Evolutionary conservation across 2,797 vertebrate genomes (phyloP).

Genomic region (Syngnathus acus): DNA sequence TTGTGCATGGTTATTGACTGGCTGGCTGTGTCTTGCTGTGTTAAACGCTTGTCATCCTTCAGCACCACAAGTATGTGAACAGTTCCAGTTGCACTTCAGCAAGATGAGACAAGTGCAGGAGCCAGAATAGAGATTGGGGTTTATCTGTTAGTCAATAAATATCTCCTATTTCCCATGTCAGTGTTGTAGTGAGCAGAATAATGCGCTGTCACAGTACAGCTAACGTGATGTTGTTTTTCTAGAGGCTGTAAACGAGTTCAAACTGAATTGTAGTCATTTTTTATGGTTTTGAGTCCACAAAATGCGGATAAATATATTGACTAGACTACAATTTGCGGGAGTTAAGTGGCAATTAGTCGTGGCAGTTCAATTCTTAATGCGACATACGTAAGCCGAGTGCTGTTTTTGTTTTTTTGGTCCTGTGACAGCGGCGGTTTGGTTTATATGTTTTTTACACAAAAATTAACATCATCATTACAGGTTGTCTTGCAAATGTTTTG

Average conservation of each 20-base stretch:
- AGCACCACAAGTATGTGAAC: conserved; percentile 34
- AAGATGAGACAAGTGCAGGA: conserved; percentile 3
- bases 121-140: not conserved
- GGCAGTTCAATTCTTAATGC: no score
- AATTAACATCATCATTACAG: not conserved
- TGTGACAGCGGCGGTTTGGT: no score
- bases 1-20: not conserved
- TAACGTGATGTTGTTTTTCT: no score
- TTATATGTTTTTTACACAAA: not conserved
- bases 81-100: conserved; percentile 25
- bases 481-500: no score
- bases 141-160: not conserved
- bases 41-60: conserved; percentile 22
- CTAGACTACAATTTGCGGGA: not conserved
- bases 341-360: not conserved
- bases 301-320: not conserved
- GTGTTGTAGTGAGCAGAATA: not conserved
- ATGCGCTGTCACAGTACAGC: not conserved
- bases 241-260: not conserved
- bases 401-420: not conserved
- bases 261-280: not conserved
- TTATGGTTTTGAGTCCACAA: not conserved
- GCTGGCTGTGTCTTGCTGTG: not conserved
- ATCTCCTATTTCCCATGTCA: not conserved
- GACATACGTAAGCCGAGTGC: not conserved